Evolutionary conservation across 2,888 invertebrate species (phyloP).

Genomic region (Patella ulyssiponensis): DNA sequence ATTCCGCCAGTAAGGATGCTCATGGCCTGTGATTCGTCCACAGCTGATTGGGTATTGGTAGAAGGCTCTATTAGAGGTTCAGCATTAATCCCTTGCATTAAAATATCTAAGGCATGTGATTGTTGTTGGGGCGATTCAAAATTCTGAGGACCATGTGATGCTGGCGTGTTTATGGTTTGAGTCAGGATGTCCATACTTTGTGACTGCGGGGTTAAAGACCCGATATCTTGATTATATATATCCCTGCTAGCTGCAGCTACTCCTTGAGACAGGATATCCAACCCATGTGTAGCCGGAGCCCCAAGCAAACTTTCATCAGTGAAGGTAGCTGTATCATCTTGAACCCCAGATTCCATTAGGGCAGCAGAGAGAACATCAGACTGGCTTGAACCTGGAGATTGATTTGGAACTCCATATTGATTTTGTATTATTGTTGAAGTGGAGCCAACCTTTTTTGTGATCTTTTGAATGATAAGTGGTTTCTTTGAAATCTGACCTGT

Average conservation of each 20-base stretch:
- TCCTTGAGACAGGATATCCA: conserved; percentile 31
- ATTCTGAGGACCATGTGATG: not conserved
- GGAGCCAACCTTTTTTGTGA: not conserved
- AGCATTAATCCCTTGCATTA: not conserved
- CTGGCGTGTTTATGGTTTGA: not conserved
- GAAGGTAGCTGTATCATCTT: not conserved
- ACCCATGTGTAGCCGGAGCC: conserved; percentile 24
- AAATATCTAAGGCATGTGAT: not conserved
- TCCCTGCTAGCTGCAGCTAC: conserved; percentile 13
- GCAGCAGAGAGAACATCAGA: not conserved
- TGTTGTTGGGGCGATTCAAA: not conserved
- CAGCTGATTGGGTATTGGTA: not conserved
- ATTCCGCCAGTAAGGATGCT: not conserved
- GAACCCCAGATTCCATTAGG: conserved; percentile 1
- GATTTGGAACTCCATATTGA: too few relatives aligned
- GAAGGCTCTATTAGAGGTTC: not conserved
- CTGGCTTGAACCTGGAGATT: not conserved
- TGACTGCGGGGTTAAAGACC: not conserved
- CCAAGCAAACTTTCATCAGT: not conserved
- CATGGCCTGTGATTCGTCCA: not conserved
- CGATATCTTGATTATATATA: too few relatives aligned
- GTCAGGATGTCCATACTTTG: not conserved
- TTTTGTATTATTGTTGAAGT: not conserved
- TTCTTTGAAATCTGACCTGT: not conserved
- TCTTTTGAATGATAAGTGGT: too few relatives aligned